These are phyloP conservation scores for Leptinotarsa tumamoca DNA, from an alignment of 2,888 invertebrate genomes.

Conservation along the genomic window DNA sequence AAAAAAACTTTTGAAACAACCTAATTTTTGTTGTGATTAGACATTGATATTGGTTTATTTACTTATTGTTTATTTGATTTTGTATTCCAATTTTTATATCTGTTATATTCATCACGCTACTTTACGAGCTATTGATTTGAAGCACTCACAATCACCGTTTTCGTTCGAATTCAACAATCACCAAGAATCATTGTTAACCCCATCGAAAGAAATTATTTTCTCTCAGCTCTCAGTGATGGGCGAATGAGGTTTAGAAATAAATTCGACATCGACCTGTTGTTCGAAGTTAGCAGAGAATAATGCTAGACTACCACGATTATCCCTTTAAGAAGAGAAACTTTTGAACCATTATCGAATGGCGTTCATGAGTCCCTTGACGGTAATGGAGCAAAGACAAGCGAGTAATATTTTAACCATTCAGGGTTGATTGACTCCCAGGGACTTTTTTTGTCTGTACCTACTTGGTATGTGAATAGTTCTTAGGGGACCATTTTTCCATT, in stretches of 20 bases:
- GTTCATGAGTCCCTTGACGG: conserved; percentile 14
- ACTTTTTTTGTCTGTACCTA: background rate
- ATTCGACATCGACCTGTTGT: conserved; percentile 10
- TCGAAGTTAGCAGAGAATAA: background rate
- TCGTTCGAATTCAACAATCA: too few species aligned
- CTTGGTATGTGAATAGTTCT: background rate
- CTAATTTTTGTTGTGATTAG: too few species aligned
- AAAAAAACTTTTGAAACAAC: too few species aligned
- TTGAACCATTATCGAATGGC: conserved; percentile 15
- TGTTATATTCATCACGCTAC: too few species aligned
- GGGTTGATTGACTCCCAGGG: conserved; percentile 4
- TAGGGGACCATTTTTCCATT: background rate
- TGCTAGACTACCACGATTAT: background rate
- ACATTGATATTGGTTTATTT: too few species aligned
- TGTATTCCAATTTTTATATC: too few species aligned
- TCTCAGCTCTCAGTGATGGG: background rate
- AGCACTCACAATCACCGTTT: too few species aligned
- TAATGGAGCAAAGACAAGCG: background rate
- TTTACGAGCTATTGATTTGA: too few species aligned
- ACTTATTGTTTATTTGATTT: too few species aligned
- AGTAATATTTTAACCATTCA: conserved; percentile 7
- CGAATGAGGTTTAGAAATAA: background rate
- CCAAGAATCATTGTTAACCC: too few species aligned
- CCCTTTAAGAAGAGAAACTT: background rate
- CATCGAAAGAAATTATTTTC: too few species aligned